A percentile compares a stretch with the other conserved stretches of the same genome.
Evolutionary conservation across 2,113 vertebrate genomes (phyloP).

Genomic region (Tupaia tana): DNA sequence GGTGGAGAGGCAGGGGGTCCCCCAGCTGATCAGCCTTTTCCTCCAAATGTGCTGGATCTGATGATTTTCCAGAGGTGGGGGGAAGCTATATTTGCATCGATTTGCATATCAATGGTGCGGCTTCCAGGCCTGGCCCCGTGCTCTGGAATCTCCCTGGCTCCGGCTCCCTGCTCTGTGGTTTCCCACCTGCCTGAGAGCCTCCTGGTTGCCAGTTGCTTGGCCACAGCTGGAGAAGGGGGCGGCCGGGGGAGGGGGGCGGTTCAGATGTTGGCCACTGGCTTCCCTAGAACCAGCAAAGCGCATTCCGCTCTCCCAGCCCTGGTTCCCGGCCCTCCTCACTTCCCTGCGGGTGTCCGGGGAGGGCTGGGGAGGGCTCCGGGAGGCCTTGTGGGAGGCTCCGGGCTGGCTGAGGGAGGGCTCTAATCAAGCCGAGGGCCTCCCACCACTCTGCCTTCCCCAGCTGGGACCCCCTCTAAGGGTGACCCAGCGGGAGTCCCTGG

Average conservation of each 20-base stretch:
- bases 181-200: slow-evolving; percentile 66
- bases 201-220: slow-evolving; percentile 66
- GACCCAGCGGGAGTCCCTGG: slow-evolving; percentile 55
- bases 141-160: slow-evolving; percentile 77
- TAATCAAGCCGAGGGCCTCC: slow-evolving; percentile 31
- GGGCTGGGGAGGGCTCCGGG: neutral
- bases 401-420: neutral
- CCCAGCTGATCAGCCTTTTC: neutral
- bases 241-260: neutral
- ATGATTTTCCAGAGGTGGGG: neutral
- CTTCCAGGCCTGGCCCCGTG: slow-evolving; percentile 13
- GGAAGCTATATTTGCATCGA: slow-evolving; percentile 17
- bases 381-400: slow-evolving; percentile 39
- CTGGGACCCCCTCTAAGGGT: slow-evolving; percentile 3
- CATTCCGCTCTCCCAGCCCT: neutral
- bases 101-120: slow-evolving; percentile 72
- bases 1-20: neutral
- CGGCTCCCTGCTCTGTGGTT: slow-evolving; percentile 65
- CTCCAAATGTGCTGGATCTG: neutral
- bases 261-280: slow-evolving; percentile 55
- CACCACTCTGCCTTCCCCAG: neutral
- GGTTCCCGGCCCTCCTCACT: neutral
- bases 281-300: neutral
- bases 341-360: neutral
- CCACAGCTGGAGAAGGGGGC: slow-evolving; percentile 32